Evolutionary conservation across 2,797 vertebrate genomes (phyloP), one percentile per base, ranked within the genome.

Genomic region (Salmo trutta): DNA sequence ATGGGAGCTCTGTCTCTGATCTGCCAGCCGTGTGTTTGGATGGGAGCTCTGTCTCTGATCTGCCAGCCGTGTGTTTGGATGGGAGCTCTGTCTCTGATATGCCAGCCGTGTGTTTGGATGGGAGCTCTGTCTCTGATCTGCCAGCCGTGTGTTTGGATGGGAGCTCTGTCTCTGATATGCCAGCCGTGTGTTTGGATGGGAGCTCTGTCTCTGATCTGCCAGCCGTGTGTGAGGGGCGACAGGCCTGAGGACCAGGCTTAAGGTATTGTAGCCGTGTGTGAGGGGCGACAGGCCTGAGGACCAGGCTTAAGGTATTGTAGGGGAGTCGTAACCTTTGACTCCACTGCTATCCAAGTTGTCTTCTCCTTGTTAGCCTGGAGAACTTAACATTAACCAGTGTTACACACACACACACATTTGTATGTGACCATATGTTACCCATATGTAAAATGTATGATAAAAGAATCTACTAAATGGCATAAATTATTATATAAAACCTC

Each of bases 301-400:
- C 27, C n/a, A 31, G 41, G n/a, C 51, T 73, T 73, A 33, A 27
- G 24, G 24, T 16, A 51, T 17, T 79, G 73, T 51, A n/a, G 65
- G 47, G 51, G 29, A 47, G 24, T 68, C 5, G 19, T 15, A 10
- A 53, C 66, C 66, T 75, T 24, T 53, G 64, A 53, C 27, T 65
- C 17, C 17, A 31, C 16, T 53, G 64, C 19, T 47, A 33, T 75
- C 51, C 65, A 31, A 52, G 47, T 68, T 75, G 27, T 53, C 52
- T 75, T 54, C 64, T 65, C 62, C 24, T 54, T 54, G 15, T 68
- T 68, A 19, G 1, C 41, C 1, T 2, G 24, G 16, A 67, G 41
- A 17, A 4, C 17, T 12, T 19, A 66, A 75, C 64, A 62, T 41
- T 53, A 52, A 54, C 64, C 64, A 65, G 36, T 10, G 36, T n/a